Evolutionary conservation across 2,888 invertebrate genomes (phyloP).

Genomic region (Standfussiana lucernea): DNA sequence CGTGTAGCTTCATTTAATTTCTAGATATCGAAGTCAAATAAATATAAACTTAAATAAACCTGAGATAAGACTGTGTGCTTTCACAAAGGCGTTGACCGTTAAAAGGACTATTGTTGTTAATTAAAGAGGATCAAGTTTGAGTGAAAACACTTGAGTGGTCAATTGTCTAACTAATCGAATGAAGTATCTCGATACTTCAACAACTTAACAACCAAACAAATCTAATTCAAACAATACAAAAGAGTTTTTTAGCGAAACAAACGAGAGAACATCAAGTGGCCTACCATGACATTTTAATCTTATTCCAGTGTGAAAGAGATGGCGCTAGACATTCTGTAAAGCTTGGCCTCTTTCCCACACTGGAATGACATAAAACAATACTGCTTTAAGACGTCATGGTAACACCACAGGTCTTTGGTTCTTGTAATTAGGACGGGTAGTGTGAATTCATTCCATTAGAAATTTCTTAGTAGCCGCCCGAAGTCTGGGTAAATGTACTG

Average conservation of each 20-base stretch:
- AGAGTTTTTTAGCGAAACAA: neutral
- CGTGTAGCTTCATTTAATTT: neutral
- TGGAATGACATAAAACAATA: too few relatives aligned
- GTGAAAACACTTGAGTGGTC: conserved; percentile 5
- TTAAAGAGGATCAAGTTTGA: conserved; percentile 25
- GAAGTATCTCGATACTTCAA: too few relatives aligned
- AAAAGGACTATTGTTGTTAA: conserved; percentile 25
- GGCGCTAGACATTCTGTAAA: too few relatives aligned
- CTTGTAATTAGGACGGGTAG: neutral
- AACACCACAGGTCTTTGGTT: neutral
- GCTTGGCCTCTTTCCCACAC: too few relatives aligned
- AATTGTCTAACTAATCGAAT: conserved; percentile 19
- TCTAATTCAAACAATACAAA: neutral
- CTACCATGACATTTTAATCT: too few relatives aligned
- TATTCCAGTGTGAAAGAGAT: too few relatives aligned
- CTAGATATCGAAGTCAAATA: neutral
- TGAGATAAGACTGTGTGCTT: conserved; percentile 40
- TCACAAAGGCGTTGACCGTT: conserved; percentile 37
- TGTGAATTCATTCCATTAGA: neutral
- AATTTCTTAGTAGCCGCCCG: too few relatives aligned
- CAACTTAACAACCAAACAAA: neutral
- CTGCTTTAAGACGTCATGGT: too few relatives aligned
- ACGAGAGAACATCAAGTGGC: neutral
- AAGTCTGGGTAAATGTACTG: neutral
- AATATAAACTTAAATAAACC: conserved; percentile 46